Conservation (phyloP, 2,888 invertebrate species). For the Ophion slaviceki region DNA sequence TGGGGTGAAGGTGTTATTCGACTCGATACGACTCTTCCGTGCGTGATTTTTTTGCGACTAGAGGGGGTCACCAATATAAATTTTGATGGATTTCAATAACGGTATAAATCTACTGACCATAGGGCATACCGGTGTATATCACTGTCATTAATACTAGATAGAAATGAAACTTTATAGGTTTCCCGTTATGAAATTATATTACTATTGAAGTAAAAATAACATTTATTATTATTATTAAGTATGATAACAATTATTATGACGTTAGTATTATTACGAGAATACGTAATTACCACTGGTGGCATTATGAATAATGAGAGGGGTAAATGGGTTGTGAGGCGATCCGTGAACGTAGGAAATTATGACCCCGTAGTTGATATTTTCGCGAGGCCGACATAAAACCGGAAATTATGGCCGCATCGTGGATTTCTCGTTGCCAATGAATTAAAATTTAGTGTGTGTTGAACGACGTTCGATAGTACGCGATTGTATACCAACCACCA, state of each 20-base stretch:
- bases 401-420: constrained; percentile 28
- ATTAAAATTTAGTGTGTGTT: constrained; percentile 19
- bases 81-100: constrained; percentile 31
- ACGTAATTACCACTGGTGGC: constrained; percentile 3
- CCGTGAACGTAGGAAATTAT: constrained; percentile 37
- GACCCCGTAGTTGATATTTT: constrained; percentile 13
- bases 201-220: constrained; percentile 14
- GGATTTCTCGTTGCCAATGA: constrained; percentile 4
- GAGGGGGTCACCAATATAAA: constrained; percentile 35
- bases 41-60: neutral
- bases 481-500: constrained; percentile 31
- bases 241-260: constrained; percentile 26
- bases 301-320: constrained; percentile 30
- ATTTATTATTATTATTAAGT: constrained; percentile 17
- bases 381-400: constrained; percentile 40
- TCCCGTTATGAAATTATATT: constrained; percentile 35
- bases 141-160: constrained; percentile 40
- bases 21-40: neutral
- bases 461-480: constrained; percentile 37
- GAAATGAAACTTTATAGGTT: constrained; percentile 50
- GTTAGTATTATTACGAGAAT: constrained; percentile 25
- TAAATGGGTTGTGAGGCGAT: constrained; percentile 2
- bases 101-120: constrained; percentile 51
- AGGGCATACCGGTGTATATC: constrained; percentile 52
- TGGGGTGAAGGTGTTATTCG: constrained; percentile 13